phyloP scores from a whole-genome alignment of 1,140 invertebrate species.

The Drosophila saltans region DNA sequence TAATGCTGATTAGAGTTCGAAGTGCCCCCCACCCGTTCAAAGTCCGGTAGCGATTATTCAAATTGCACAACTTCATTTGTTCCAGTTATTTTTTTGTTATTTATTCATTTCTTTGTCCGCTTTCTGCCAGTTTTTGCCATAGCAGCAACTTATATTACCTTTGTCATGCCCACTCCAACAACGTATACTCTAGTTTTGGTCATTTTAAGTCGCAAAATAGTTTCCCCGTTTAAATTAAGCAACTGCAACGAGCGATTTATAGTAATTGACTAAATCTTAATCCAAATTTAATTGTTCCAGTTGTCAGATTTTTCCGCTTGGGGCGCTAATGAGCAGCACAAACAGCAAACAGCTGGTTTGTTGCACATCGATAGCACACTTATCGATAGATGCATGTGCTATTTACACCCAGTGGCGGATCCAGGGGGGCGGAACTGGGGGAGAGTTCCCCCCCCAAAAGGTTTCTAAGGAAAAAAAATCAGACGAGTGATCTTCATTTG shows the following conservation, averaged over 20 bases:
- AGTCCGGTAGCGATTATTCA: slow-evolving; percentile 58
- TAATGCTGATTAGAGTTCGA: slow-evolving; percentile 43
- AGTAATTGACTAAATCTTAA: slow-evolving; percentile 34
- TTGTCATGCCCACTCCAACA: slow-evolving; percentile 98
- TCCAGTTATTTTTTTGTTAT: slow-evolving; percentile 15
- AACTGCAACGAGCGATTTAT: slow-evolving; percentile 34
- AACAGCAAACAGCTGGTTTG: not conserved
- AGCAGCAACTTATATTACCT: slow-evolving; percentile 84
- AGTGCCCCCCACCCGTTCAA: slow-evolving; percentile 66
- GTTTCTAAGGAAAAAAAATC: too few relatives aligned
- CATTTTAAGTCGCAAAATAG: slow-evolving; percentile 69
- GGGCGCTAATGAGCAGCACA: not conserved
- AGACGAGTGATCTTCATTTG: too few relatives aligned
- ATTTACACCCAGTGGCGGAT: too few relatives aligned
- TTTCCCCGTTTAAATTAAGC: not conserved
- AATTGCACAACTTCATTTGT: slow-evolving; percentile 16
- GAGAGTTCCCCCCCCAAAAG: too few relatives aligned
- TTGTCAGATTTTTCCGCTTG: not conserved
- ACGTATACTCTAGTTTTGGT: slow-evolving; percentile 90
- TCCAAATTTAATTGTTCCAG: not conserved
- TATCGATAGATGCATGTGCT: too few relatives aligned
- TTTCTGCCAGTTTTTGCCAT: not conserved
- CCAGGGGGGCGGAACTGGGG: too few relatives aligned
- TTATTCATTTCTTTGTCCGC: not conserved
- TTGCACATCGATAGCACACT: not conserved